These are phyloP conservation scores for Cinclus mexicanus DNA, from an alignment of 2,113 vertebrate species.

Conservation along the genomic window DNA sequence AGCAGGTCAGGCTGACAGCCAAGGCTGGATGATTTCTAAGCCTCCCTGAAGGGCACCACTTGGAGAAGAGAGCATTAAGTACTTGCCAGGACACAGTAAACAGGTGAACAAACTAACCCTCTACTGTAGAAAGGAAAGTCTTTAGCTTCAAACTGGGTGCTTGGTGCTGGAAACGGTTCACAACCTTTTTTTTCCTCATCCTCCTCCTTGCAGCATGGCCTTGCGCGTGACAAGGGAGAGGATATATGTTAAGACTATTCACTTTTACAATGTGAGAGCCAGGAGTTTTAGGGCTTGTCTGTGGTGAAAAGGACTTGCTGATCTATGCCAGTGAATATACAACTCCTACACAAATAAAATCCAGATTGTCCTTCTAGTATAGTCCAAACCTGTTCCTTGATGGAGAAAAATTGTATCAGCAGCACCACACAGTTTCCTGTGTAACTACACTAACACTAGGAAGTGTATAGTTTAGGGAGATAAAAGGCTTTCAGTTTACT, in stretches of 20 bases:
- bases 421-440: neutral
- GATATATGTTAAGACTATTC: neutral
- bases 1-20: neutral
- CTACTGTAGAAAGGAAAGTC: neutral
- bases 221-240: neutral
- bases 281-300: neutral
- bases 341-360: neutral
- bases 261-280: neutral
- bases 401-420: neutral
- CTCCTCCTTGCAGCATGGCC: neutral
- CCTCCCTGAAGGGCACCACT: neutral
- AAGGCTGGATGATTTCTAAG: neutral
- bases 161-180: neutral
- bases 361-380: neutral
- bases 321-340: neutral
- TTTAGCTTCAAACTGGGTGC: neutral
- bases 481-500: neutral
- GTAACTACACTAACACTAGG: neutral
- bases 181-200: neutral
- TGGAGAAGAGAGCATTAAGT: neutral
- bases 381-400: neutral
- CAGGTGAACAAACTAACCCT: neutral
- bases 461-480: neutral
- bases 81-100: neutral
- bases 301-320: neutral